Conservation (phyloP, 2,113 vertebrate genomes). For the Odocoileus virginianus region DNA sequence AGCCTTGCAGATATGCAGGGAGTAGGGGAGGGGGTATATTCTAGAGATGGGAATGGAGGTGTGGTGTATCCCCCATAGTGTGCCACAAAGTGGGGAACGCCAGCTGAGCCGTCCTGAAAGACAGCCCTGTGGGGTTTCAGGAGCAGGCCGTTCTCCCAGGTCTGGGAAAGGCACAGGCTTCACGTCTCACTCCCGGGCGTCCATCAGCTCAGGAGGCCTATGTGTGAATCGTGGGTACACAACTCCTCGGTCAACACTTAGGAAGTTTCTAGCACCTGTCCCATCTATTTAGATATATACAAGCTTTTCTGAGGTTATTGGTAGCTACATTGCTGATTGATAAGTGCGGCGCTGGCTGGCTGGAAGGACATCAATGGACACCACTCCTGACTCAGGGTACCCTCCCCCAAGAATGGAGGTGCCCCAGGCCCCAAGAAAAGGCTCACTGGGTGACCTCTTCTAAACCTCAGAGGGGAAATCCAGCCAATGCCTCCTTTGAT, state of each 20-base stretch:
- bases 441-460: not conserved
- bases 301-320: not conserved
- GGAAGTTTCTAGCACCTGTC: not conserved
- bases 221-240: not conserved
- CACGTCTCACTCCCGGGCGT: accelerated
- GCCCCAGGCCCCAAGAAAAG: no score
- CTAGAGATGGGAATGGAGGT: not conserved
- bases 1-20: accelerated
- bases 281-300: not conserved
- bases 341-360: not conserved
- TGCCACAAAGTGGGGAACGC: accelerated
- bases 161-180: not conserved
- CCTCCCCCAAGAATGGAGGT: not conserved
- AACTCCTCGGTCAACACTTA: not conserved
- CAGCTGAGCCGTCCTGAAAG: not conserved
- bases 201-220: not conserved
- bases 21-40: not conserved
- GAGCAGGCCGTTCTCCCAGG: not conserved
- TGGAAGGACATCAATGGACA: not conserved
- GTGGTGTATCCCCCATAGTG: accelerated
- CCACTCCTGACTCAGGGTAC: accelerated
- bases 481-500: not conserved
- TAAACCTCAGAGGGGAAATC: not conserved
- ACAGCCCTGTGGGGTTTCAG: not conserved
- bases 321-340: not conserved